A percentile compares a stretch with the other conserved stretches of the same genome.
Evolutionary conservation across 1,140 invertebrate species (phyloP).

Genomic region (Adoxophyes honmai): DNA sequence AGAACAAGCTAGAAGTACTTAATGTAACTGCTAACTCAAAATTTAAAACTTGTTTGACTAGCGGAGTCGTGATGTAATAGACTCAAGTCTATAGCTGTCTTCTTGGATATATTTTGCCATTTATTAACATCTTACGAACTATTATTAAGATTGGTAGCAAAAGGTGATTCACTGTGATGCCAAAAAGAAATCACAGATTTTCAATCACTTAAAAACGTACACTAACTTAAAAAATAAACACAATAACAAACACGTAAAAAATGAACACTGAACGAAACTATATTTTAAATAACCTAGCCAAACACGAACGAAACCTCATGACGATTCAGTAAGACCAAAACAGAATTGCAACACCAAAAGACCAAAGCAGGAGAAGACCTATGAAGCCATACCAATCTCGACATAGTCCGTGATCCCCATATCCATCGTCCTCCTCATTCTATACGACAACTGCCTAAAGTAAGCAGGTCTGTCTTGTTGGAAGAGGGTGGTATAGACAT

Average conservation of each 20-base stretch:
- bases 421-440: slow-evolving; percentile 60
- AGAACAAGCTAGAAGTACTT: too few relatives aligned
- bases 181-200: slow-evolving; percentile 1
- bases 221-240: too few relatives aligned
- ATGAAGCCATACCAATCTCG: slow-evolving; percentile 43
- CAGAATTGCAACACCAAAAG: slow-evolving; percentile 12
- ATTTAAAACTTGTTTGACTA: too few relatives aligned
- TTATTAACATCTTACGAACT: too few relatives aligned
- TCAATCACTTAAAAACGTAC: background rate
- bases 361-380: slow-evolving; percentile 8
- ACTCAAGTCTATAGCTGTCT: too few relatives aligned
- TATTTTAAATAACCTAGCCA: too few relatives aligned
- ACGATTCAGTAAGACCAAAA: slow-evolving; percentile 4
- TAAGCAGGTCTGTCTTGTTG: slow-evolving; percentile 53
- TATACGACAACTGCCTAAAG: slow-evolving; percentile 50
- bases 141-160: slow-evolving; percentile 46
- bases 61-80: too few relatives aligned
- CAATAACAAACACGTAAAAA: too few relatives aligned
- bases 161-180: slow-evolving; percentile 25
- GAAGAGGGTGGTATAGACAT: slow-evolving; percentile 40
- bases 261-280: too few relatives aligned
- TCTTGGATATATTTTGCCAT: too few relatives aligned
- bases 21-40: too few relatives aligned
- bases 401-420: slow-evolving; percentile 44
- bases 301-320: too few relatives aligned